Evolutionary conservation across 2,888 invertebrate species (phyloP), one percentile per base, ranked within the genome.

Genomic region (Troides helena): DNA sequence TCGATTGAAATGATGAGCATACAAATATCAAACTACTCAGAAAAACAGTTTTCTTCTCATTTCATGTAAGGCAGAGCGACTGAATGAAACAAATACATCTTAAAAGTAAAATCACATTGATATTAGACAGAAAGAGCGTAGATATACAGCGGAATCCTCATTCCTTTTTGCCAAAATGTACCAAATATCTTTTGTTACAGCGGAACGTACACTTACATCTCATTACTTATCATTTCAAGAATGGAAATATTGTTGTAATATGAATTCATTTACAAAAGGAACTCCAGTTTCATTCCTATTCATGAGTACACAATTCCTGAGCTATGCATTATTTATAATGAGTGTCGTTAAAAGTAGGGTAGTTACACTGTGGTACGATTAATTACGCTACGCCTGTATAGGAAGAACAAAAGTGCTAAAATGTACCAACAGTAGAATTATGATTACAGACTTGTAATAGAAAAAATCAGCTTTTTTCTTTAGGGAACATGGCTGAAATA

Each of bases 351-450:
- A 58, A 59, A 63, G 36, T 63, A 63, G 63, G 50, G 59, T 68
- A 58, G 68, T 50, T 53, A 30, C 30, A 10, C 6, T 60, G 66
- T 46, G n/a, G 43, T 53, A 63, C 7, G n/a, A 59, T 63, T 68
- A 68, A 68, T 68, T 58, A 57, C 36, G 57, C 56, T 59, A 64
- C 50, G 46, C 30, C 18, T 25, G 57, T 59, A 36, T 36, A 50
- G 50, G 30, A 68, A 59, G 59, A 59, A 68, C 59, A 68, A 68
- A 63, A 63, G 50, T 50, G 63, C 59, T 30, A 63, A 63, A 59
- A 23, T 36, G 12, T 63, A 39, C 23, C 59, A 25, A 14, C 5
- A 17, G 17, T 18, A 14, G 12, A 14, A 50, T 50, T 50, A 50
- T 50, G 4, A 53, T 8, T 7, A 53, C 12, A 10, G 14, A 53